Conservation (phyloP, 2,888 invertebrate species). For the Nephrotoma flavescens region DNA sequence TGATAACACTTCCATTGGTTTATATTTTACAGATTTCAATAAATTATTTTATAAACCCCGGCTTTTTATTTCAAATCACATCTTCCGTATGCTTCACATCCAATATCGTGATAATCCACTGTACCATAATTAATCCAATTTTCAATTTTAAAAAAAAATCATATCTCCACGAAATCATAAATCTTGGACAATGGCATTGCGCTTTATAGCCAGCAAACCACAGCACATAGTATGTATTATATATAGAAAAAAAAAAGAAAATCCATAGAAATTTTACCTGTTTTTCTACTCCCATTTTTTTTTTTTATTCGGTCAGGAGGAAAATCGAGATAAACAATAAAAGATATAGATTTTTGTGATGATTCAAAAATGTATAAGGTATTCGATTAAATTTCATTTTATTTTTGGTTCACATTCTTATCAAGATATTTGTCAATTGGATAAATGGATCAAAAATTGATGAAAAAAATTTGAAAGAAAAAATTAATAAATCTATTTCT, state of each 20-base stretch:
- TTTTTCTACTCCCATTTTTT: too few relatives aligned
- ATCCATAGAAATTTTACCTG: not conserved
- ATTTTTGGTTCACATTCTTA: not conserved
- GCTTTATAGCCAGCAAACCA: not conserved
- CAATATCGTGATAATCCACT: not conserved
- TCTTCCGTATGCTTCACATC: not conserved
- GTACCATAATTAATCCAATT: not conserved
- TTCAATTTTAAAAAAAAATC: not conserved
- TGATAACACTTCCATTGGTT: not conserved
- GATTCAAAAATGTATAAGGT: not conserved
- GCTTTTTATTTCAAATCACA: not conserved
- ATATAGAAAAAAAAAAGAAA: not conserved
- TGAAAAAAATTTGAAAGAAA: not conserved
- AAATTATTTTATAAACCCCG: not conserved
- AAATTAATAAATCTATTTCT: not conserved
- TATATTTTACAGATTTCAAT: not conserved
- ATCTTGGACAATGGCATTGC: not conserved
- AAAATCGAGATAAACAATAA: not conserved
- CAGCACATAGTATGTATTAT: not conserved
- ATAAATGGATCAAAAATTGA: not conserved
- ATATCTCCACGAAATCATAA: not conserved
- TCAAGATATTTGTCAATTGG: not conserved
- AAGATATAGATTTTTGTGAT: not conserved
- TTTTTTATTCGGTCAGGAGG: not conserved
- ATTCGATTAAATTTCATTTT: not conserved